A percentile compares a stretch with the other conserved stretches of the same genome.
These are phyloP conservation scores for Polyodon spathula DNA, from an alignment of 2,113 vertebrate species.

Conservation along the genomic window DNA sequence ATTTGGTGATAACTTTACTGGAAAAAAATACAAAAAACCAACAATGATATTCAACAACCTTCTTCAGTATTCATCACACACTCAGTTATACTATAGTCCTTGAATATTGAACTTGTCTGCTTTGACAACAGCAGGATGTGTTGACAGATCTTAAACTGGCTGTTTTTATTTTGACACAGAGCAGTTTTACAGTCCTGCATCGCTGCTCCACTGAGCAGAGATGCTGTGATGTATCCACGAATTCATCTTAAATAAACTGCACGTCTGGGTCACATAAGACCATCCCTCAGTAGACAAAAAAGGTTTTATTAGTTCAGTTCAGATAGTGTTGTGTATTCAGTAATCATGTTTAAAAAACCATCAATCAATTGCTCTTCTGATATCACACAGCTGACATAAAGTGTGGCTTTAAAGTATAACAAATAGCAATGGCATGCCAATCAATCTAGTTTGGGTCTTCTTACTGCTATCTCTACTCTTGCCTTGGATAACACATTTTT, in stretches of 20 bases:
- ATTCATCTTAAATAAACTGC: constrained; percentile 37
- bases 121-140: constrained; percentile 36
- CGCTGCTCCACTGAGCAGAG: constrained; percentile 49
- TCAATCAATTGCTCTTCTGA: constrained; percentile 45
- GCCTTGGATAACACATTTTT: constrained; percentile 13
- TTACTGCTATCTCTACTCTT: constrained; percentile 2
- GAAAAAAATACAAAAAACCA: neutral
- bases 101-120: constrained; percentile 45
- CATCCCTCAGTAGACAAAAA: constrained; percentile 54
- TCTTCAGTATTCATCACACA: constrained; percentile 31
- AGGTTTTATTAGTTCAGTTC: constrained; percentile 30
- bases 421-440: constrained; percentile 42
- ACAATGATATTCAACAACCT: constrained; percentile 11
- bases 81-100: constrained; percentile 30
- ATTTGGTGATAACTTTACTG: no score
- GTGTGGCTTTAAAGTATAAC: constrained; percentile 41
- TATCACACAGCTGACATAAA: constrained; percentile 48
- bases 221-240: constrained; percentile 38
- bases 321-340: constrained; percentile 45
- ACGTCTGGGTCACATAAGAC: constrained; percentile 56
- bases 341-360: constrained; percentile 35
- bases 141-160: constrained; percentile 48
- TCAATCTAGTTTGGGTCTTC: constrained; percentile 17
- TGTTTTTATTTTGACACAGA: constrained; percentile 54
- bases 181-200: constrained; percentile 33